Evolutionary conservation across 2,888 invertebrate genomes (phyloP).

Genomic region (Apomyelois bistriatella): DNA sequence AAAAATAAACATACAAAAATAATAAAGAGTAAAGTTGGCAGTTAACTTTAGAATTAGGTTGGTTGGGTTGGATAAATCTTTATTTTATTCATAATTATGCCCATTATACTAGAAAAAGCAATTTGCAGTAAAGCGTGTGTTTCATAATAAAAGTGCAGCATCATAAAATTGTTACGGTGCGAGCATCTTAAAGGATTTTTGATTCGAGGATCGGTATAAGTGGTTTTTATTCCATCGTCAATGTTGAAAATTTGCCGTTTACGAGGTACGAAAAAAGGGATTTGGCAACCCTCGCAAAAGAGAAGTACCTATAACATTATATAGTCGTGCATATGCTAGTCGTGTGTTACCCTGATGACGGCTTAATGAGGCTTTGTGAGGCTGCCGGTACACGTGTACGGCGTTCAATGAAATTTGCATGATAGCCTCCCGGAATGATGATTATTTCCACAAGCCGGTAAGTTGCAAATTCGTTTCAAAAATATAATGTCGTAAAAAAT

Average conservation of each 20-base stretch:
- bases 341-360: conserved; percentile 40
- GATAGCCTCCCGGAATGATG: conserved; percentile 28
- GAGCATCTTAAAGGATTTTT: conserved; percentile 45
- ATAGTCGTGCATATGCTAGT: conserved; percentile 43
- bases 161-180: conserved; percentile 45
- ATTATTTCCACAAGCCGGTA: conserved; percentile 17
- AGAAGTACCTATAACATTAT: conserved; percentile 37
- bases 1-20: no score
- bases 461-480: neutral
- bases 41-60: no score
- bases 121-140: conserved; percentile 46
- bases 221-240: conserved; percentile 41
- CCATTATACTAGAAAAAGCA: conserved; percentile 32
- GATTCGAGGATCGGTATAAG: conserved; percentile 44
- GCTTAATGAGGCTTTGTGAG: conserved; percentile 51
- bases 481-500: neutral
- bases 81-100: conserved; percentile 22
- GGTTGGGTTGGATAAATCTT: neutral
- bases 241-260: conserved; percentile 47
- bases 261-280: conserved; percentile 57
- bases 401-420: conserved; percentile 38
- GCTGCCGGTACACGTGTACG: conserved; percentile 25
- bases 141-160: conserved; percentile 41
- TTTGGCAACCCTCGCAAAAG: conserved; percentile 41
- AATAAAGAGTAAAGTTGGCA: no score